These are phyloP conservation scores for Chrysaora quinquecirrha DNA, from an alignment of 30 jellyfish, hydroid and myxozoan genomes.

Conservation along the genomic window DNA sequence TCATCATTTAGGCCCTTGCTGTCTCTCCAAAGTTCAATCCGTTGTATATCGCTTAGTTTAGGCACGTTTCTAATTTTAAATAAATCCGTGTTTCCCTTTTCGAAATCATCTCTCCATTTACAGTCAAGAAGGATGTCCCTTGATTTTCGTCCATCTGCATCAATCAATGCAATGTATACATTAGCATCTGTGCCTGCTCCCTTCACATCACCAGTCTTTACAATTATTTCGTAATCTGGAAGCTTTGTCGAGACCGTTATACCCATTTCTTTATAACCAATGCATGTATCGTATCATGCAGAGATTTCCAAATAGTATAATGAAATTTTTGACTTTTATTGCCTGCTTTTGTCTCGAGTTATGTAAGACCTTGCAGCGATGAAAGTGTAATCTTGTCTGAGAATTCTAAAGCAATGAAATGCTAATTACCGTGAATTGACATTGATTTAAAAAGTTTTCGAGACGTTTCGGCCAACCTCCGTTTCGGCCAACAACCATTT, in stretches of 20 bases:
- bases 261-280: conserved; percentile 82
- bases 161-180: conserved; percentile 80
- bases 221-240: conserved; percentile 78
- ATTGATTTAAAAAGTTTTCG: no score
- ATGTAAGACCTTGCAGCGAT: no score
- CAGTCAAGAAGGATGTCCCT: conserved; percentile 76
- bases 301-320: no score
- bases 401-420: no score
- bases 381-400: no score
- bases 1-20: conserved; percentile 84
- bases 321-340: no score
- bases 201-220: conserved; percentile 94
- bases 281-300: no score
- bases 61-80: conserved; percentile 78
- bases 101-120: conserved; percentile 93
- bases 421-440: no score
- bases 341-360: no score
- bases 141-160: conserved; percentile 73
- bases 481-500: no score
- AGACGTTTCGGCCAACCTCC: no score
- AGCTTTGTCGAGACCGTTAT: conserved; percentile 59
- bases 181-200: conserved; percentile 97
- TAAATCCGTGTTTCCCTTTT: conserved; percentile 82
- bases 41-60: conserved; percentile 48
- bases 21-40: conserved; percentile 87